These are phyloP conservation scores for Archilochus colubris DNA, from an alignment of 2,113 vertebrate genomes.

Conservation along the genomic window DNA sequence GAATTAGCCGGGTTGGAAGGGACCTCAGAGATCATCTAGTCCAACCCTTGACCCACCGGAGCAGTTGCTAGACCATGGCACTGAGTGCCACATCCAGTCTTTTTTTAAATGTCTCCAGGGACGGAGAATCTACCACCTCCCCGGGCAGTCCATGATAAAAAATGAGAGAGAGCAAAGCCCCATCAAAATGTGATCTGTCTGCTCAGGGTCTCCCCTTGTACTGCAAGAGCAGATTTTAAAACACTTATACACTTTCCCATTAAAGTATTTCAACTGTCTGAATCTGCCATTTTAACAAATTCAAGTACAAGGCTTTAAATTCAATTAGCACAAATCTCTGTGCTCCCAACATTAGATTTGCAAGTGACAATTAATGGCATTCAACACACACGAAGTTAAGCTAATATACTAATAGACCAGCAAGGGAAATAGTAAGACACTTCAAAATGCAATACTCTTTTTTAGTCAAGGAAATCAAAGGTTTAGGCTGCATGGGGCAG, in stretches of 20 bases:
- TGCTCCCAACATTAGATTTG: not conserved
- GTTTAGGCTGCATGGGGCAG: not conserved
- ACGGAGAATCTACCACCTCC: no score
- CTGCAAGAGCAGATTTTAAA: not conserved
- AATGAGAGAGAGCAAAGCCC: not conserved
- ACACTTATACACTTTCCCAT: not conserved
- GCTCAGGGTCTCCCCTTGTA: not conserved
- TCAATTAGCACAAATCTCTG: slow-evolving; percentile 39
- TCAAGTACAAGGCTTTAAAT: slow-evolving; percentile 10
- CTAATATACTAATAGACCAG: slow-evolving; percentile 39
- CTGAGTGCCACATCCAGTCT: no score
- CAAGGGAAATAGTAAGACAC: not conserved
- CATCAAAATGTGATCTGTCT: not conserved
- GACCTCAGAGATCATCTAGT: no score
- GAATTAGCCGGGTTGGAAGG: no score
- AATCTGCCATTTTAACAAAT: slow-evolving; percentile 14
- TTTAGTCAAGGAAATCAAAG: not conserved
- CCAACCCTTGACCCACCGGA: no score
- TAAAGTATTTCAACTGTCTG: not conserved
- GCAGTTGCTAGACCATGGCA: no score
- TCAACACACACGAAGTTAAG: not conserved
- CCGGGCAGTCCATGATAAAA: no score
- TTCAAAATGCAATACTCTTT: not conserved
- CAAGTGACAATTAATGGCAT: slow-evolving; percentile 33
- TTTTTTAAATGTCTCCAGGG: no score